Evolutionary conservation across 1,140 invertebrate species (phyloP).

Genomic region (Brachionus asplanchnoidis): DNA sequence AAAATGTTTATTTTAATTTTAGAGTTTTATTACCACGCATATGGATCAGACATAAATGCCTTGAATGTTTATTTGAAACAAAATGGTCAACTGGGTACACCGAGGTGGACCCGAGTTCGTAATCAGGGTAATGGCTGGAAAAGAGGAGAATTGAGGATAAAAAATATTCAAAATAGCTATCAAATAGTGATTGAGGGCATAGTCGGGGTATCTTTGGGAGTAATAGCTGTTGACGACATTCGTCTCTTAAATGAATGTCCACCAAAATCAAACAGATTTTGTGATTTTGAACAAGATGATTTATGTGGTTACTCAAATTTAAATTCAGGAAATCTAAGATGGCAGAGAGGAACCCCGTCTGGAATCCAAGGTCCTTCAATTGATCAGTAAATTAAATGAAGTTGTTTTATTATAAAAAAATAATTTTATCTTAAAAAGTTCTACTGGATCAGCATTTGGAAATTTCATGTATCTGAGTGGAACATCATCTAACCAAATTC

Average conservation of each 20-base stretch:
- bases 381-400: constrained; percentile 13
- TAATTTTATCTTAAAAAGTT: background rate
- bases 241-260: constrained; percentile 3
- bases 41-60: constrained; percentile 42
- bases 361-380: background rate
- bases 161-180: constrained; percentile 30
- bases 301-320: constrained; percentile 10
- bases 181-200: constrained; percentile 44
- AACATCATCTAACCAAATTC: constrained; percentile 15
- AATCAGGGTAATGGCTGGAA: constrained; percentile 50
- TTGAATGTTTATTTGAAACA: constrained; percentile 45
- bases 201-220: constrained; percentile 41
- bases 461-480: constrained; percentile 14
- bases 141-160: constrained; percentile 45
- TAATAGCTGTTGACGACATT: constrained; percentile 40
- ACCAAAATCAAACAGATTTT: background rate
- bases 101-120: constrained; percentile 46
- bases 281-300: constrained; percentile 21
- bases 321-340: background rate
- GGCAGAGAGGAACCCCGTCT: background rate
- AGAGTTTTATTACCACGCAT: constrained; percentile 46
- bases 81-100: background rate
- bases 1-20: background rate
- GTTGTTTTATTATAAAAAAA: background rate
- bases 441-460: background rate